A percentile compares a stretch with the other conserved stretches of the same genome.
These are phyloP conservation scores for Accipiter virgatus DNA, from an alignment of 2,113 vertebrate genomes.

Conservation along the genomic window DNA sequence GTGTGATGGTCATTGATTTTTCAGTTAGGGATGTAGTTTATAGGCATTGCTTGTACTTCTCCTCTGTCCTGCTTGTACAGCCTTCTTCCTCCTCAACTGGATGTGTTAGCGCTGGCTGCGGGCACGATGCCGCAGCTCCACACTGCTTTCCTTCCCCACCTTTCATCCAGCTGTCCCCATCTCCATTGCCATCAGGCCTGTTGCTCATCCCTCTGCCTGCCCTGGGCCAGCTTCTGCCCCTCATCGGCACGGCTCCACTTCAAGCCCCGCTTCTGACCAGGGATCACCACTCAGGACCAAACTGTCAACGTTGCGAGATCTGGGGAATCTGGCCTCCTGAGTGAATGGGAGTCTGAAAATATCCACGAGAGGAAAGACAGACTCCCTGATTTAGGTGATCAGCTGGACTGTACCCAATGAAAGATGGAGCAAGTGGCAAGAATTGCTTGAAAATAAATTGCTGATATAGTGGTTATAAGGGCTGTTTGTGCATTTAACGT, in stretches of 20 bases:
- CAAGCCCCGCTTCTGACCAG: neutral
- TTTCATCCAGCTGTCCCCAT: neutral
- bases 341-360: neutral
- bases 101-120: rapidly evolving
- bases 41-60: neutral
- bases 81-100: neutral
- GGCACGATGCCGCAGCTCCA: neutral
- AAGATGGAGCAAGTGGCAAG: neutral
- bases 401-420: neutral
- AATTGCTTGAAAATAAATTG: neutral
- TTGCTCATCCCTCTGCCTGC: neutral
- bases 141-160: neutral
- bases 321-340: neutral
- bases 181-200: neutral
- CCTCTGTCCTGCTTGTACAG: neutral
- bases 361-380: neutral
- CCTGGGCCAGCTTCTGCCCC: neutral
- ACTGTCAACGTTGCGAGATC: rapidly evolving
- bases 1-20: neutral
- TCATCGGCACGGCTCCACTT: neutral
- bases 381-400: neutral
- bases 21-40: neutral
- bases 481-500: neutral
- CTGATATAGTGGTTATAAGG: neutral
- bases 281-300: neutral